Percentiles rank a stretch among this genome's conserved stretches.
Conservation (phyloP, 1,140 invertebrate genomes). For the Drosophila oshimai region DNA sequence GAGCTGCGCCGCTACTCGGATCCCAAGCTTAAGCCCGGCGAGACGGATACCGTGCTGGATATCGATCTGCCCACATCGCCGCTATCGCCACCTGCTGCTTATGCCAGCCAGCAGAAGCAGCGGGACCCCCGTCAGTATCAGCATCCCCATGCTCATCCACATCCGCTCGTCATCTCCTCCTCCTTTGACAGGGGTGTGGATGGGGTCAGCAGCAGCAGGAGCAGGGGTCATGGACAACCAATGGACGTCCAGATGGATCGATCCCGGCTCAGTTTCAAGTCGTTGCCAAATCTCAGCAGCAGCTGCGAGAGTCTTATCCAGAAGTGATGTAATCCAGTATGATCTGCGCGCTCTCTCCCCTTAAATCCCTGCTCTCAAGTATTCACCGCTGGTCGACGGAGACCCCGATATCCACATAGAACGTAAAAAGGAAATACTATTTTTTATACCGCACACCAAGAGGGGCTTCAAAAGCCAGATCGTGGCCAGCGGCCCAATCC, state of each 20-base stretch:
- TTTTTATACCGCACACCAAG: constrained; percentile 50
- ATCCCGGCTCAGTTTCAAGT: constrained; percentile 83
- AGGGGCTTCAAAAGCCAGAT: constrained; percentile 33
- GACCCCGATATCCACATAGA: background rate
- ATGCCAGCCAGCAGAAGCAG: constrained; percentile 51
- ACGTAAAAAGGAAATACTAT: constrained; percentile 31
- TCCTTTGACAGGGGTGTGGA: constrained; percentile 69
- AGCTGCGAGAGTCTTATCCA: constrained; percentile 86
- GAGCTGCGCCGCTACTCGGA: constrained; percentile 83
- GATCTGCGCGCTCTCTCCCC: background rate
- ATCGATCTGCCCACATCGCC: constrained; percentile 73
- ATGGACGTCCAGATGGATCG: constrained; percentile 62
- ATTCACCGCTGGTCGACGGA: constrained; percentile 45
- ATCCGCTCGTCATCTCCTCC: constrained; percentile 44
- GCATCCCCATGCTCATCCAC: constrained; percentile 15
- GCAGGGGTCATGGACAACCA: constrained; percentile 10
- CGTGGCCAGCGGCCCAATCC: constrained; percentile 15
- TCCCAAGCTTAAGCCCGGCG: constrained; percentile 71
- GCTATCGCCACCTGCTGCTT: constrained; percentile 68
- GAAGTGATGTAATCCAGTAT: constrained; percentile 60
- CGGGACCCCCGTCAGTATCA: constrained; percentile 29
- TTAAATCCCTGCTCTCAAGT: constrained; percentile 40
- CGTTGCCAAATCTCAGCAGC: constrained; percentile 87
- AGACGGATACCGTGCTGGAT: constrained; percentile 62
- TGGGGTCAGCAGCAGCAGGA: constrained; percentile 3